phyloP scores from a whole-genome alignment of 2,888 invertebrate genomes.

The Apotomis betuletana region DNA sequence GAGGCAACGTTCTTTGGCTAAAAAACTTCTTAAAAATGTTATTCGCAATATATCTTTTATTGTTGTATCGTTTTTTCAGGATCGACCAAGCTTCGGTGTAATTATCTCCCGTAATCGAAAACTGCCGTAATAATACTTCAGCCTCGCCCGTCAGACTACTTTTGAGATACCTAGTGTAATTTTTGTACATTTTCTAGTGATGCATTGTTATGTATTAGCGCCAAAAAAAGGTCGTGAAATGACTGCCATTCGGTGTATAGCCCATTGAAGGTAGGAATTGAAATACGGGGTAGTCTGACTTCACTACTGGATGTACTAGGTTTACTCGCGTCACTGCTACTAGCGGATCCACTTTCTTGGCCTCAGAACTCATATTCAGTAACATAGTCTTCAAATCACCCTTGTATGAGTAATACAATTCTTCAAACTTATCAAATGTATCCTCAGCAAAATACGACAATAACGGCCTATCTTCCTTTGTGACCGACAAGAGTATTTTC shows the following conservation, averaged over 20 bases:
- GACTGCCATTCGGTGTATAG: constrained; percentile 20
- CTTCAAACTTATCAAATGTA: background rate
- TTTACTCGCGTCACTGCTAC: background rate
- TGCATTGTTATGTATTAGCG: background rate
- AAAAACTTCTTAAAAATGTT: constrained; percentile 15
- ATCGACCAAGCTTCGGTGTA: background rate
- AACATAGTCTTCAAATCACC: constrained; percentile 2
- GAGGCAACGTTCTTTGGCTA: background rate
- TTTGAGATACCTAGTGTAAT: background rate
- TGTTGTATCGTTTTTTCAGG: background rate
- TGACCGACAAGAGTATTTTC: constrained; percentile 2
- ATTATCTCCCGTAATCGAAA: background rate
- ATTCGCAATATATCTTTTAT: background rate
- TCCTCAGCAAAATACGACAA: constrained; percentile 17
- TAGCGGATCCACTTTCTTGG: background rate
- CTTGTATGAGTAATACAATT: constrained; percentile 5
- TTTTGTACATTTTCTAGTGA: constrained; percentile 2
- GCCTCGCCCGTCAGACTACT: background rate
- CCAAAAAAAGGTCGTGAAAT: constrained; percentile 6
- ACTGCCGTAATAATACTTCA: background rate
- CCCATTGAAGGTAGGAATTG: constrained; percentile 4
- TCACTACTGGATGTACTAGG: background rate
- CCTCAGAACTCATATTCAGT: background rate
- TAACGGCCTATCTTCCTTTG: background rate
- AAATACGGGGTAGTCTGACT: constrained; percentile 3